These are phyloP conservation scores for Lophura nycthemera DNA, from an alignment of 2,113 vertebrate species.

Conservation along the genomic window DNA sequence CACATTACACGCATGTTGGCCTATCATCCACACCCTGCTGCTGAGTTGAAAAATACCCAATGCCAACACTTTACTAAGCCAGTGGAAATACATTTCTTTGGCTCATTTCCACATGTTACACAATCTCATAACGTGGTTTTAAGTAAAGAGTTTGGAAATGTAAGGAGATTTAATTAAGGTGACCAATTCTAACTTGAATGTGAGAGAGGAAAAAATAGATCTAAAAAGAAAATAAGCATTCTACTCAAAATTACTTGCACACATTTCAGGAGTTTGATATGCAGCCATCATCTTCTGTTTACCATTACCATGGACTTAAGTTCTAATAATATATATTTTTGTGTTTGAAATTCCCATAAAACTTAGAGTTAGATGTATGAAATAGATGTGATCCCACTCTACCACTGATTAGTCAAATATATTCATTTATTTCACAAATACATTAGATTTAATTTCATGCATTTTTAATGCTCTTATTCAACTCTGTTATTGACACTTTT, in stretches of 20 bases:
- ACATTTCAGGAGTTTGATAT: not conserved
- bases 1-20: not conserved
- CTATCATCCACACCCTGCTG: not conserved
- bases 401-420: not conserved
- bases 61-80: conserved; percentile 11
- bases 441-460: not conserved
- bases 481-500: not conserved
- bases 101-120: not conserved
- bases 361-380: not conserved
- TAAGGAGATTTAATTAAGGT: not conserved
- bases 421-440: not conserved
- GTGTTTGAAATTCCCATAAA: not conserved
- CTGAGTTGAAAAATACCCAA: conserved; percentile 27
- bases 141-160: not conserved
- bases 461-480: not conserved
- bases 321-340: not conserved
- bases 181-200: not conserved
- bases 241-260: not conserved
- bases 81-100: conserved; percentile 34
- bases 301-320: accelerated
- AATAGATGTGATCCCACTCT: not conserved
- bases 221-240: not conserved
- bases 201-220: not conserved
- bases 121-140: not conserved
- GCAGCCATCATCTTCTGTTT: not conserved